These are phyloP conservation scores for Dioctria rufipes DNA, from an alignment of 2,888 invertebrate genomes.

Conservation along the genomic window DNA sequence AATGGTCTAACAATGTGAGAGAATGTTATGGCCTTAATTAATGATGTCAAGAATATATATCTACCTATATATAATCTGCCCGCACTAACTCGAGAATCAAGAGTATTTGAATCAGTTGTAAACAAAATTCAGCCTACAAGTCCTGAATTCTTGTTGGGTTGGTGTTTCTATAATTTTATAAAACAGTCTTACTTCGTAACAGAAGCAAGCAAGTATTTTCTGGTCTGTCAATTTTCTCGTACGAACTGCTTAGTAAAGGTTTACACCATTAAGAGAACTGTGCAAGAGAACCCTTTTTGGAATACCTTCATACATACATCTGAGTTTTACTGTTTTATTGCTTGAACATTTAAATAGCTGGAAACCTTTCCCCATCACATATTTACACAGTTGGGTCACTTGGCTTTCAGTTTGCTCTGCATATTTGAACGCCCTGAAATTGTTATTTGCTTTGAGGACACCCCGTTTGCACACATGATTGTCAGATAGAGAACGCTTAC, in stretches of 20 bases:
- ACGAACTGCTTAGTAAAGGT: no score
- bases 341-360: constrained; percentile 38
- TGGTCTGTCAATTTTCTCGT: background rate
- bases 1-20: background rate
- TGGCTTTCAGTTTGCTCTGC: constrained; percentile 34
- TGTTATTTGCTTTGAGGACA: constrained; percentile 51
- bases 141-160: background rate
- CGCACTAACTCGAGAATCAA: background rate
- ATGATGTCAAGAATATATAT: constrained; percentile 19
- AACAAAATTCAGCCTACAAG: background rate
- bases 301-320: background rate
- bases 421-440: constrained; percentile 50
- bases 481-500: constrained; percentile 37
- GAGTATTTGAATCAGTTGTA: constrained; percentile 6
- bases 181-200: background rate
- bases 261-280: background rate
- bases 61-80: background rate
- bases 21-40: constrained; percentile 23
- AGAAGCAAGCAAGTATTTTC: constrained; percentile 6
- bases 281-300: background rate
- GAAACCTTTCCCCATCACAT: constrained; percentile 8
- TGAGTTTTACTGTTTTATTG: constrained; percentile 31
- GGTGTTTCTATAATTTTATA: constrained; percentile 27
- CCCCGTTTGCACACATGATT: constrained; percentile 31
- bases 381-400: constrained; percentile 41